phyloP scores from a whole-genome alignment of 2,888 invertebrate genomes.

The Polymixis lichenea region DNA sequence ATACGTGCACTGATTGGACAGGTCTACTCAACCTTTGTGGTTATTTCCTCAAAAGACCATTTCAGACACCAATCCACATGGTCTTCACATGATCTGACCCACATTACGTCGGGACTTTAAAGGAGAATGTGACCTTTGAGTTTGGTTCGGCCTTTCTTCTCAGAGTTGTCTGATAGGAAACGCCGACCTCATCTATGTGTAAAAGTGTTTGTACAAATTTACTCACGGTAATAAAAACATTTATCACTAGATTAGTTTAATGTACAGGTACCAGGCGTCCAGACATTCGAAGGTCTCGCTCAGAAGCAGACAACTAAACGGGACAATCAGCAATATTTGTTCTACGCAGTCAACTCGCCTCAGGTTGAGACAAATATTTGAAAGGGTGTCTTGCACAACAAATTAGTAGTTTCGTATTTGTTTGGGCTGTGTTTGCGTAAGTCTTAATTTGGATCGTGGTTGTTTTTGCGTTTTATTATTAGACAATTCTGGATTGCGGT shows the following conservation, averaged over 20 bases:
- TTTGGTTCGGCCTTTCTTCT: too few relatives aligned
- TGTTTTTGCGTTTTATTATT: constrained; percentile 28
- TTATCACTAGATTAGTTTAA: background rate
- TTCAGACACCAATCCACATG: too few relatives aligned
- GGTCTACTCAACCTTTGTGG: too few relatives aligned
- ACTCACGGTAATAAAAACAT: too few relatives aligned
- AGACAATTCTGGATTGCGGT: background rate
- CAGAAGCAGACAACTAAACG: constrained; percentile 24
- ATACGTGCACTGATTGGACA: too few relatives aligned
- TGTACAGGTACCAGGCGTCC: constrained; percentile 15
- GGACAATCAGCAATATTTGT: constrained; percentile 56
- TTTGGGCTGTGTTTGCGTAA: constrained; percentile 57
- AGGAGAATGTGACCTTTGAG: too few relatives aligned
- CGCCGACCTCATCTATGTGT: too few relatives aligned
- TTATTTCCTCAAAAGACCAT: too few relatives aligned
- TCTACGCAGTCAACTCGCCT: constrained; percentile 39
- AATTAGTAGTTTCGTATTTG: constrained; percentile 64
- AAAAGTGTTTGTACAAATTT: too few relatives aligned
- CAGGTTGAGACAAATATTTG: constrained; percentile 63
- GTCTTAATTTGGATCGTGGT: constrained; percentile 50
- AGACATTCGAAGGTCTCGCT: constrained; percentile 20
- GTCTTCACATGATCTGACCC: too few relatives aligned
- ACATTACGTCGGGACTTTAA: too few relatives aligned
- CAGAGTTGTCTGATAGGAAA: too few relatives aligned
- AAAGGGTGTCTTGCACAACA: constrained; percentile 60